These are phyloP conservation scores for Serripes groenlandicus DNA, from an alignment of 2,888 invertebrate species.

Conservation along the genomic window DNA sequence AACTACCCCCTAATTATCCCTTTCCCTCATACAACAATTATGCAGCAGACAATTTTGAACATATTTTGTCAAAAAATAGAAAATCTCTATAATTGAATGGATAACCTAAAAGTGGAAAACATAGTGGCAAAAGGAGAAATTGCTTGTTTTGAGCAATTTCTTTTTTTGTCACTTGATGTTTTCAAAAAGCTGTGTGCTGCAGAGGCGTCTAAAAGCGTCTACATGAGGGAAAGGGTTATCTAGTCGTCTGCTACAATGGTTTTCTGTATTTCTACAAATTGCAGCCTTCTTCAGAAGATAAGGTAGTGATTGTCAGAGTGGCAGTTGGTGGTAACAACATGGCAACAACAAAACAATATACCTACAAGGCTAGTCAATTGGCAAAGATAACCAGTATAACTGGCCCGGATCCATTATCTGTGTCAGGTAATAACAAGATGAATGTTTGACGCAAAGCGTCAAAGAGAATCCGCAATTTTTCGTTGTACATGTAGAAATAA, in stretches of 20 bases:
- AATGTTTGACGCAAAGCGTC: no score
- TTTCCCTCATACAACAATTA: no score
- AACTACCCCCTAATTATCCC: no score
- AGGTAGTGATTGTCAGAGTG: constrained; percentile 26
- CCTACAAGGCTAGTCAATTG: constrained; percentile 9
- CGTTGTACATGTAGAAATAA: no score
- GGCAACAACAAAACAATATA: constrained; percentile 11
- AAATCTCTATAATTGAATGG: no score
- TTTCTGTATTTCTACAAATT: neutral
- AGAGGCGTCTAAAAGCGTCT: neutral
- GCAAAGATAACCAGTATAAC: constrained; percentile 19
- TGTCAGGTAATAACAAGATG: no score
- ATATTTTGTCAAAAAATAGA: no score
- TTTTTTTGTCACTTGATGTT: neutral
- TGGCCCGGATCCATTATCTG: neutral
- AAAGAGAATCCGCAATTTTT: no score
- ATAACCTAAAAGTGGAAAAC: no score
- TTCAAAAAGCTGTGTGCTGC: neutral
- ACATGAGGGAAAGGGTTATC: neutral
- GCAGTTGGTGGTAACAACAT: neutral
- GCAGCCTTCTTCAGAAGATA: constrained; percentile 10
- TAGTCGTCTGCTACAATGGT: neutral
- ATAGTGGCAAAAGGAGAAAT: neutral
- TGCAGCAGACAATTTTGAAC: no score
- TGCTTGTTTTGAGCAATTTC: neutral